Evolutionary conservation across 2,113 vertebrate genomes (phyloP).

Genomic region (Glaucidium brasilianum): DNA sequence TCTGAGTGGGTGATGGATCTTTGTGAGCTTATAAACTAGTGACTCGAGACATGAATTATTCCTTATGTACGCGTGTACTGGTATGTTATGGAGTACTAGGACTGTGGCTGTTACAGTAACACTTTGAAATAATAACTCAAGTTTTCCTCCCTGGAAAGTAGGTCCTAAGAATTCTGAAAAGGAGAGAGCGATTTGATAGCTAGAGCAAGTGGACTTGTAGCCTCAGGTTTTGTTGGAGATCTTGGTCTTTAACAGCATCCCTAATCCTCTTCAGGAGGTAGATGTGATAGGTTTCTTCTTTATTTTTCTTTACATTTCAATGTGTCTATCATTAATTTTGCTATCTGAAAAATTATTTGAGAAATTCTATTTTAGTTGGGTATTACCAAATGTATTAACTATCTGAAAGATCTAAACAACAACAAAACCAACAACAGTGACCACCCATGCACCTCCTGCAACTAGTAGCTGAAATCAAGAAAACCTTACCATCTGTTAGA

Average conservation of each 20-base stretch:
- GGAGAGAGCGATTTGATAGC: not conserved
- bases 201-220: not conserved
- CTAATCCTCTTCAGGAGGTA: not conserved
- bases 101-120: not conserved
- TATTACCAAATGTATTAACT: not conserved
- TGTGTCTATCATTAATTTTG: not conserved
- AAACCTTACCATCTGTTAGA: not conserved
- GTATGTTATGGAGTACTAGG: not conserved
- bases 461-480: not conserved
- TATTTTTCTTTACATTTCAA: not conserved
- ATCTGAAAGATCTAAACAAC: not conserved
- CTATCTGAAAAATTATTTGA: not conserved
- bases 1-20: conserved; percentile 7
- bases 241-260: not conserved
- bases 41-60: not conserved
- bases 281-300: not conserved
- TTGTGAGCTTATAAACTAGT: not conserved
- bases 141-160: not conserved
- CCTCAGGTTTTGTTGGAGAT: not conserved
- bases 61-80: not conserved
- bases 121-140: not conserved
- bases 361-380: not conserved
- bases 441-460: too few species aligned
- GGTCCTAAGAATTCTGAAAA: not conserved
- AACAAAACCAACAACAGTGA: not conserved